Base-by-base conservation (phyloP, 1,140 invertebrate species). In the Colletes gigas region DNA sequence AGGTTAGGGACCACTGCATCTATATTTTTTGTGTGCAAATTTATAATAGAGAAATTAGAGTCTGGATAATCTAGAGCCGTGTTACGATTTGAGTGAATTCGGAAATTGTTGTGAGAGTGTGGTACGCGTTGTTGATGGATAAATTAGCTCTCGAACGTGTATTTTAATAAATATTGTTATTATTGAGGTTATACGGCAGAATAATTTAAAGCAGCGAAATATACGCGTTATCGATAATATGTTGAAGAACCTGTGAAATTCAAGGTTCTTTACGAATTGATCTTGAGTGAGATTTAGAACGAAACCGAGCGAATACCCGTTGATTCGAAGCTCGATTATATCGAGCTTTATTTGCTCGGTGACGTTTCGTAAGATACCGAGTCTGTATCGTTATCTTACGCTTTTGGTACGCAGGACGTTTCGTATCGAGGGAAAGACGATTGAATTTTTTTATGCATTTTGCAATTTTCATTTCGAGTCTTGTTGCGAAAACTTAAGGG, bases 371-470 rank as follows among this genome's bases (percentile, higher is more conserved):
- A 63, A 55, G 60, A 78, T 65, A 78, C 14, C 14, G n/a, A 65
- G 55, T 65, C 54, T n/a, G 44, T 55, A 63, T 65, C 14, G 60
- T 78, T 72, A 14, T 72, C 77, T 70, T 21, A 78, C 67, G 14
- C 57, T 78, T 78, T 78, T 30, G 30, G 63, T 78, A 78, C 60
- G 78, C 78, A 80, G 78, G 63, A 80, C 71, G 71, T 75, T 80
- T 75, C 78, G 63, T 54, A 39, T 75, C 54, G 63, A 19, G 60
- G 50, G 19, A 10, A 73, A 59, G 39, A 57, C 44, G n/a, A 66
- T 65, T n/a, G 60, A 55, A 47, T 55, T 78, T 78, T 78, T 63
- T 30, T 30, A 72, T 55, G 19, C n/a, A 59, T 72, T 73, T 78
- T 39, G 14, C 50, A 50, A 30, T 44, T 72, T 44, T 78, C 68